Conservation (phyloP, 2,797 vertebrate species). For the Myiotriccus ornatus region DNA sequence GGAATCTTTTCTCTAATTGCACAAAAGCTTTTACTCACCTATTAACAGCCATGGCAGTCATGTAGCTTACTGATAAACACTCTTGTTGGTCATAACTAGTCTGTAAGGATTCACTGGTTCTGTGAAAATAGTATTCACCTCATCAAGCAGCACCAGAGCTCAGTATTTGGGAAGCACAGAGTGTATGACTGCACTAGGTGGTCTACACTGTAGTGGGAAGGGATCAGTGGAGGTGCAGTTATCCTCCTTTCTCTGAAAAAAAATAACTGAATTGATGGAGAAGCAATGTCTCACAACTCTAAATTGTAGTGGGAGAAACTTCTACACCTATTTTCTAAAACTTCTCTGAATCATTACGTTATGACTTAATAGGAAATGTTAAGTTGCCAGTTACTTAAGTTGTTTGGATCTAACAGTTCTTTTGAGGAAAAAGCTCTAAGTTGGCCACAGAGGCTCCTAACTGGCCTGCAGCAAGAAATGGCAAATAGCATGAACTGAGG, state of each 20-base stretch:
- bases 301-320: neutral
- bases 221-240: neutral
- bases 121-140: neutral
- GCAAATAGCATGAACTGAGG: neutral
- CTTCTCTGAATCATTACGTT: neutral
- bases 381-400: neutral
- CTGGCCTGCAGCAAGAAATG: neutral
- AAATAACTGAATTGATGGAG: neutral
- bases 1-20: neutral
- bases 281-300: neutral
- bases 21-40: neutral
- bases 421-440: neutral
- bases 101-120: neutral
- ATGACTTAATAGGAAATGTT: neutral
- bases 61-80: neutral
- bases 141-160: neutral
- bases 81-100: neutral
- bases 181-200: neutral
- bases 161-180: neutral
- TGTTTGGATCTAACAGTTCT: neutral
- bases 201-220: neutral
- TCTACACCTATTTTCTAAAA: neutral
- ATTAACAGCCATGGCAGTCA: neutral
- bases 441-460: neutral
- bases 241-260: neutral